Conservation (phyloP, 2,797 vertebrate genomes). For the Myotis pilosus region DNA sequence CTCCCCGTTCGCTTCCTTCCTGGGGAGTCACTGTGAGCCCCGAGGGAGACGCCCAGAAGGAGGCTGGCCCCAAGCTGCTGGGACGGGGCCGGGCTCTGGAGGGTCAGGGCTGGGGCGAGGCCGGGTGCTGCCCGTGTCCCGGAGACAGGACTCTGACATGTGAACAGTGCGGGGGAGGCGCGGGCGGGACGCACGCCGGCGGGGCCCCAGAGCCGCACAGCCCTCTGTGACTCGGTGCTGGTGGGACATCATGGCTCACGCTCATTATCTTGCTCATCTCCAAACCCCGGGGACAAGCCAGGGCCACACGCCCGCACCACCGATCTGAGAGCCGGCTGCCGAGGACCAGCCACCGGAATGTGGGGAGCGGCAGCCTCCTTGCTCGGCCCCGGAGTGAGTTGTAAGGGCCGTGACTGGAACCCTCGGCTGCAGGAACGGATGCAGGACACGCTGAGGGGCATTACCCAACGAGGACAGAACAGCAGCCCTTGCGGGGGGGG, state of each 20-base stretch:
- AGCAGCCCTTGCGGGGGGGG: rapidly evolving
- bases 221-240: rapidly evolving
- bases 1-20: neutral
- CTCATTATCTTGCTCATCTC: rapidly evolving
- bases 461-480: too few species aligned
- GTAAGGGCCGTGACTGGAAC: rapidly evolving
- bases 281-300: rapidly evolving
- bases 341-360: rapidly evolving
- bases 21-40: neutral
- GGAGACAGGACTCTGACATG: rapidly evolving
- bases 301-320: rapidly evolving
- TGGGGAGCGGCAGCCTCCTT: neutral
- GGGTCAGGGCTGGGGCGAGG: neutral
- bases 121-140: rapidly evolving
- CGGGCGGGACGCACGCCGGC: rapidly evolving
- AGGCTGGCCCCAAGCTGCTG: neutral
- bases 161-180: neutral
- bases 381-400: neutral
- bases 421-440: rapidly evolving
- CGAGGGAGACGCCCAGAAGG: rapidly evolving
- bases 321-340: rapidly evolving
- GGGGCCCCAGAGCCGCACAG: neutral
- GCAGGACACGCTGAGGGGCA: rapidly evolving
- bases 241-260: rapidly evolving
- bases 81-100: neutral